Percentiles rank a stretch among this genome's conserved stretches.
Conservation (phyloP, 2,113 vertebrate species). For the Scytalopus superciliaris region DNA sequence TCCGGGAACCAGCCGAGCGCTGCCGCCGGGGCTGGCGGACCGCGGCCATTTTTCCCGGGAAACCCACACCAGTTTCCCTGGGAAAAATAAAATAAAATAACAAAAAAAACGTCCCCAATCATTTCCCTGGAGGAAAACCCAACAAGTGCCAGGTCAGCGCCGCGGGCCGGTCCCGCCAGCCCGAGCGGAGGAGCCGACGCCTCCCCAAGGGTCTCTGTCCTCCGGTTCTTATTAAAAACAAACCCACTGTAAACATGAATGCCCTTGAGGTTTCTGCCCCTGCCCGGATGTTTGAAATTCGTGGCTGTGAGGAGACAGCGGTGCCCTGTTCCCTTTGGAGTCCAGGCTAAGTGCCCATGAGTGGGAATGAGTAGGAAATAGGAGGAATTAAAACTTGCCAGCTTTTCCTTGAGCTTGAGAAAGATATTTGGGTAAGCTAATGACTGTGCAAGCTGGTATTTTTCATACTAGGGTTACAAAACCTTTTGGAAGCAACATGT, state of each 20-base stretch:
- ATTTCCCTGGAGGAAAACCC: neutral
- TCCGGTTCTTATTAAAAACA: neutral
- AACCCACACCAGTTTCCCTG: neutral
- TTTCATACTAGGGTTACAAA: neutral
- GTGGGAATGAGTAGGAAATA: neutral
- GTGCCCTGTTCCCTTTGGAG: neutral
- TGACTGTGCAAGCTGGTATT: neutral
- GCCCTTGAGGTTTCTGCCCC: neutral
- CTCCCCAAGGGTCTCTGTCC: neutral
- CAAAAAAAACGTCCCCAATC: rapidly evolving
- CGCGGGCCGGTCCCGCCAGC: neutral
- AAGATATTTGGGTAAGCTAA: neutral
- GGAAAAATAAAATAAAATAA: neutral
- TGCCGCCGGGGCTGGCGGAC: neutral
- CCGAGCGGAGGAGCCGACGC: neutral
- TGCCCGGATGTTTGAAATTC: neutral
- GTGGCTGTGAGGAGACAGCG: rapidly evolving
- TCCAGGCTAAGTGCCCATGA: neutral
- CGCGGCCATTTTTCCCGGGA: neutral
- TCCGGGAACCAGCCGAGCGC: neutral
- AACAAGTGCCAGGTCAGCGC: rapidly evolving
- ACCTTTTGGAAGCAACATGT: neutral
- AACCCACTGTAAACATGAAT: too few species aligned
- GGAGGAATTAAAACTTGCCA: neutral
- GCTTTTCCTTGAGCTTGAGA: neutral